These are phyloP conservation scores for Eulemur macaco DNA, from an alignment of 2,113 vertebrate species.

Conservation along the genomic window DNA sequence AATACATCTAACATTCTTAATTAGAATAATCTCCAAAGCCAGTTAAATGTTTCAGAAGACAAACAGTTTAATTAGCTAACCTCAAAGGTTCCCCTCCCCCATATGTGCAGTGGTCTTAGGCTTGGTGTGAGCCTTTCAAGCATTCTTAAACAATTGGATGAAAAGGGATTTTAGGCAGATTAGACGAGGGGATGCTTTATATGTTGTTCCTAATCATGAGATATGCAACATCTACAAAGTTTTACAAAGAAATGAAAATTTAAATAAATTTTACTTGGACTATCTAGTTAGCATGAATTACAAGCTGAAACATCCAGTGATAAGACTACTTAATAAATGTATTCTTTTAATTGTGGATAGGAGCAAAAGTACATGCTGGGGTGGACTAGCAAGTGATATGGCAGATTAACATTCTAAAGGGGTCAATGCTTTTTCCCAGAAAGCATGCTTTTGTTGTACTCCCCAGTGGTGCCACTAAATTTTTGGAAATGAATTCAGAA, in stretches of 20 bases:
- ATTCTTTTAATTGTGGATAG: slow-evolving; percentile 88
- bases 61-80: slow-evolving; percentile 98
- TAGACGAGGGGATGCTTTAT: slow-evolving; percentile 96
- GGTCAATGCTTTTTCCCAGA: slow-evolving; percentile 91
- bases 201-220: slow-evolving; percentile 98
- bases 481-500: slow-evolving; percentile 81
- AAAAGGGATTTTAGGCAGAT: slow-evolving; percentile 99
- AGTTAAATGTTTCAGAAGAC: slow-evolving; percentile 96
- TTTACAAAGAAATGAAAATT: slow-evolving; percentile 86
- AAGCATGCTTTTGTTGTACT: slow-evolving; percentile 94
- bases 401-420: slow-evolving; percentile 95
- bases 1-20: slow-evolving; percentile 90
- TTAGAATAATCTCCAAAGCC: slow-evolving; percentile 93
- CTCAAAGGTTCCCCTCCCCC: slow-evolving; percentile 90
- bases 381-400: slow-evolving; percentile 90
- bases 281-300: slow-evolving; percentile 88
- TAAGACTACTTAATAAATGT: slow-evolving; percentile 88
- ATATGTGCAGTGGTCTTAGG: slow-evolving; percentile 90
- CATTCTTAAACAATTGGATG: slow-evolving; percentile 99
- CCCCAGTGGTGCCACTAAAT: slow-evolving; percentile 85
- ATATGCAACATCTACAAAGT: slow-evolving; percentile 90
- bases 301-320: slow-evolving; percentile 85
- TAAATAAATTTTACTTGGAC: slow-evolving; percentile 88
- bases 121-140: slow-evolving; percentile 97
- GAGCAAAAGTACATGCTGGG: slow-evolving; percentile 88